phyloP scores from a whole-genome alignment of 2,888 invertebrate genomes.

The Encarsia formosa region DNA sequence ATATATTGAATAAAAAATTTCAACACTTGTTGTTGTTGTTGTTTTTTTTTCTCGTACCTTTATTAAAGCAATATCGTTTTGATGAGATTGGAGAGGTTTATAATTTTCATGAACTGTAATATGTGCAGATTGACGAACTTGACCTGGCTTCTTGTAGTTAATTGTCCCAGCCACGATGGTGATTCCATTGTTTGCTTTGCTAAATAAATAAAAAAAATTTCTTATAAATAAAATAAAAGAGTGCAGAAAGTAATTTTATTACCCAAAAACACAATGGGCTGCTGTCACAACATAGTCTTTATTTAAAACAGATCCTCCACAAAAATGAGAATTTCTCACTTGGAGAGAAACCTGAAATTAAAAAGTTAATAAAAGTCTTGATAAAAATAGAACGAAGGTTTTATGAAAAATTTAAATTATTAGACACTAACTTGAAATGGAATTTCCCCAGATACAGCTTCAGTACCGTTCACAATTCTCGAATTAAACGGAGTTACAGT shows the following conservation, averaged over 20 bases:
- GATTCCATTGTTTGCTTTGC: not conserved
- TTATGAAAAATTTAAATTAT: too few species aligned
- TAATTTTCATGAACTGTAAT: constrained; percentile 29
- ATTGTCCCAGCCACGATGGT: constrained; percentile 27
- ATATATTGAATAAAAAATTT: too few species aligned
- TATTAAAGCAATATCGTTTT: constrained; percentile 39
- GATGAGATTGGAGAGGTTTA: constrained; percentile 24
- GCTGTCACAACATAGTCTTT: constrained; percentile 17
- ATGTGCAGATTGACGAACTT: constrained; percentile 13
- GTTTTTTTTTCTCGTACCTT: constrained; percentile 31
- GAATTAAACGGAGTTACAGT: not conserved
- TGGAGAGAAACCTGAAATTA: constrained; percentile 7
- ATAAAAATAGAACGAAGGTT: too few species aligned
- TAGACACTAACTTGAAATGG: constrained; percentile 41
- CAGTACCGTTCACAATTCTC: constrained; percentile 35
- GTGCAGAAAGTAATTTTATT: constrained; percentile 1
- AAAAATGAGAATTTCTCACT: constrained; percentile 11
- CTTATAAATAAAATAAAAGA: not conserved
- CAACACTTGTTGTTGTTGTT: too few species aligned
- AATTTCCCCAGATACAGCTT: constrained; percentile 36
- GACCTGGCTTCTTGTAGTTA: constrained; percentile 20
- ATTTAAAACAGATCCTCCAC: constrained; percentile 23
- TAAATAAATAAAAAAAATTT: not conserved
- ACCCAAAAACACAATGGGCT: constrained; percentile 25
- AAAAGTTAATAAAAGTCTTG: not conserved